Percentiles rank a stretch among this genome's conserved stretches.
phyloP scores from a whole-genome alignment of 2,113 vertebrate genomes.

The Syngnathus typhle region DNA sequence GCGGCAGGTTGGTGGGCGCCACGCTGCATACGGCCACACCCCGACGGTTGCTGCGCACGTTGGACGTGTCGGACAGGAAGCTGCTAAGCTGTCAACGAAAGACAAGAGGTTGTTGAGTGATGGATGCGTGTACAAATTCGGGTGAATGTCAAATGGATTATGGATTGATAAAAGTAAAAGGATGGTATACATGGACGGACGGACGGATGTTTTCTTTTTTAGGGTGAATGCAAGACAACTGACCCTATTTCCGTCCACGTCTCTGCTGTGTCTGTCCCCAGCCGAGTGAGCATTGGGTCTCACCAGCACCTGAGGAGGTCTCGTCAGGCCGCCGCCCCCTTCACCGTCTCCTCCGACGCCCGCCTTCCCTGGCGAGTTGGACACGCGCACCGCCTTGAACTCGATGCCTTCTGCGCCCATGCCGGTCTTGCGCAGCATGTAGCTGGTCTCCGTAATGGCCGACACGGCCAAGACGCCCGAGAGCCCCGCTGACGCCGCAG shows the following conservation, averaged over 20 bases:
- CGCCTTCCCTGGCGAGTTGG: slow-evolving; percentile 66
- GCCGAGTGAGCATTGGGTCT: slow-evolving; percentile 82
- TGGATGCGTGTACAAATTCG: too few relatives aligned
- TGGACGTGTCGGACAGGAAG: slow-evolving; percentile 81
- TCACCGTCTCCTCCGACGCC: slow-evolving; percentile 33
- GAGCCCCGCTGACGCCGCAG: slow-evolving; percentile 70
- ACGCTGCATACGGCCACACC: slow-evolving; percentile 95
- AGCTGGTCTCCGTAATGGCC: slow-evolving; percentile 57
- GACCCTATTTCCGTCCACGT: slow-evolving; percentile 44
- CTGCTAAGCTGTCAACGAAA: slow-evolving; percentile 78
- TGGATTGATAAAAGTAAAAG: too few relatives aligned
- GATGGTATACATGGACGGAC: not conserved
- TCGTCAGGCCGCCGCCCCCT: slow-evolving; percentile 71
- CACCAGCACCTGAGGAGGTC: slow-evolving; percentile 85
- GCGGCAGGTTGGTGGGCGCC: slow-evolving; percentile 87
- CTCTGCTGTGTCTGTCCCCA: slow-evolving; percentile 32
- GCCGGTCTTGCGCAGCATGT: slow-evolving; percentile 81
- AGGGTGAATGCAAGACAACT: slow-evolving; percentile 24
- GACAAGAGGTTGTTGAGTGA: too few relatives aligned
- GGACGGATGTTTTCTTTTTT: not conserved
- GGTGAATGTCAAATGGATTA: too few relatives aligned
- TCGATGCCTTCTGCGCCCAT: slow-evolving; percentile 71
- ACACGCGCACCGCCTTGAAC: slow-evolving; percentile 75
- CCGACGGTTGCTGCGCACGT: slow-evolving; percentile 76
- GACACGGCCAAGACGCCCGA: slow-evolving; percentile 39